Percentiles rank a stretch among this genome's conserved stretches.
phyloP scores from a whole-genome alignment of 2,888 invertebrate genomes.

The Aphodius sticticus region DNA sequence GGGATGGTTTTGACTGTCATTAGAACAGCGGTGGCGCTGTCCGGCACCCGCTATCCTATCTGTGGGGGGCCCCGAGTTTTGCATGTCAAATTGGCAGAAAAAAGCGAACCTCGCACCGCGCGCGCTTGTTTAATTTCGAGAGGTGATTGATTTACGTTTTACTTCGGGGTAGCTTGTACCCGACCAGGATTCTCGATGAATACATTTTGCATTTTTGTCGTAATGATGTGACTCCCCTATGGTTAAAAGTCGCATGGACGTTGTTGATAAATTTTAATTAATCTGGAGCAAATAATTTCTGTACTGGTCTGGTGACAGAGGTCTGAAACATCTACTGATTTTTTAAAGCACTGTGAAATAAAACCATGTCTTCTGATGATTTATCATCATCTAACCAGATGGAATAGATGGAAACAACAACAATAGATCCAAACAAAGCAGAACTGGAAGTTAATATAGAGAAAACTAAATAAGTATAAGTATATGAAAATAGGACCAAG shows the following conservation, averaged over 20 bases:
- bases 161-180: background rate
- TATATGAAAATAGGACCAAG: no score
- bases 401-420: no score
- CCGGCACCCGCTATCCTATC: background rate
- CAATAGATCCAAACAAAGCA: no score
- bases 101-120: conserved; percentile 7
- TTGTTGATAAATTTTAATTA: background rate
- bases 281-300: background rate
- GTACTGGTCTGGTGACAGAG: background rate
- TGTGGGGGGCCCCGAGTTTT: conserved; percentile 27
- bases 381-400: no score
- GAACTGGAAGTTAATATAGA: no score
- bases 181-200: background rate
- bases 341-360: no score
- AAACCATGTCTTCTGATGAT: no score
- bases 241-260: background rate
- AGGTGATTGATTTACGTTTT: background rate
- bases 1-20: conserved; percentile 34
- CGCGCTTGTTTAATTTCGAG: conserved; percentile 28
- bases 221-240: background rate
- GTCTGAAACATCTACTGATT: no score
- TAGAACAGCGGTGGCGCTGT: conserved; percentile 30
- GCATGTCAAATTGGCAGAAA: conserved; percentile 34
- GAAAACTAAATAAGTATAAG: no score
- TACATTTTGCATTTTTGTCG: background rate